Evolutionary conservation across 2,113 vertebrate genomes (phyloP).

Genomic region (Pseudois nayaur): DNA sequence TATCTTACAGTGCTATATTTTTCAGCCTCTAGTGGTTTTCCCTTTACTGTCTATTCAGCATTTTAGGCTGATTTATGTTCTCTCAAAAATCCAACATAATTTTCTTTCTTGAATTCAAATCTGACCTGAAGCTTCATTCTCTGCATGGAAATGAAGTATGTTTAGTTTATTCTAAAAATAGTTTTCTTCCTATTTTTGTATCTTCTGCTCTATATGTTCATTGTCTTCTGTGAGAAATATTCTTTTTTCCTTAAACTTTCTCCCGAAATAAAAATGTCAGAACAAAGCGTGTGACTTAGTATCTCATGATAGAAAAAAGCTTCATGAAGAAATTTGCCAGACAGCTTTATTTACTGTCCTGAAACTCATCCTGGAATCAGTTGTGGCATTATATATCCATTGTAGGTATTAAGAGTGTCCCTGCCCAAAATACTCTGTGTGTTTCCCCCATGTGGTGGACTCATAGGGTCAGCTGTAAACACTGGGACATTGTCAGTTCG

Average conservation of each 20-base stretch:
- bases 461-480: background rate
- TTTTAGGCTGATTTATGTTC: conserved; percentile 4
- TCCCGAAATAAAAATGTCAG: background rate
- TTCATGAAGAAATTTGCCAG: background rate
- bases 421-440: background rate
- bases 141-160: background rate
- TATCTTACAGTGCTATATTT: conserved; percentile 2
- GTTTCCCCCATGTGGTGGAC: background rate
- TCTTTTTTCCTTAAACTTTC: background rate
- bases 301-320: background rate
- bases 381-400: background rate
- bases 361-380: background rate
- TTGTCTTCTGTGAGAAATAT: conserved; percentile 5
- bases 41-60: conserved; percentile 17
- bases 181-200: background rate
- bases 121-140: conserved; percentile 11
- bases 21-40: background rate
- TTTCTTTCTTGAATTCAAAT: conserved; percentile 17
- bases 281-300: background rate
- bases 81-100: background rate
- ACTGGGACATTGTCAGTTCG: background rate
- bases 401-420: background rate
- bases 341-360: background rate
- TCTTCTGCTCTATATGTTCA: background rate
- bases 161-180: conserved; percentile 42